Evolutionary conservation across 1,140 invertebrate genomes (phyloP).

Genomic region (Tetraneura akinire): DNA sequence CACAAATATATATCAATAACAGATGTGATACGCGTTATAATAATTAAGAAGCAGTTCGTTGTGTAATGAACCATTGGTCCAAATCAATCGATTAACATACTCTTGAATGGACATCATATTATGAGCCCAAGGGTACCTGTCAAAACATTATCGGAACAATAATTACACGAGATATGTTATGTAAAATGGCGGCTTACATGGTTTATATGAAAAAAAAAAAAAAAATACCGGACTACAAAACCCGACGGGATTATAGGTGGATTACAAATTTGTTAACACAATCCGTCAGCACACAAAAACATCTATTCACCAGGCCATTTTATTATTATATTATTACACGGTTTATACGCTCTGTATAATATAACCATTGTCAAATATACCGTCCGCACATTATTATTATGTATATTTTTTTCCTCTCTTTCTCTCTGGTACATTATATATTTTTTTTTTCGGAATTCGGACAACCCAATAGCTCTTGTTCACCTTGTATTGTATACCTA

Average conservation of each 20-base stretch:
- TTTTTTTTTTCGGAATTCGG: slow-evolving; percentile 42
- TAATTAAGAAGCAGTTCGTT: background rate
- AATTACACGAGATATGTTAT: slow-evolving; percentile 48
- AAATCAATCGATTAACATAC: slow-evolving; percentile 41
- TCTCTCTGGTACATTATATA: slow-evolving; percentile 25
- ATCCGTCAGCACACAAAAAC: slow-evolving; percentile 46
- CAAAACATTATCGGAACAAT: slow-evolving; percentile 46
- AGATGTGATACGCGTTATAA: slow-evolving; percentile 1
- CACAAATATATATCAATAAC: background rate
- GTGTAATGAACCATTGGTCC: slow-evolving; percentile 23
- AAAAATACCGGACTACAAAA: slow-evolving; percentile 40
- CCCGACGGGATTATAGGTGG: slow-evolving; percentile 43
- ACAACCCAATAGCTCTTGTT: slow-evolving; percentile 35
- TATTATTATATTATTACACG: slow-evolving; percentile 49
- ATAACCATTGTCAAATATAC: slow-evolving; percentile 41
- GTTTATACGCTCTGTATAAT: slow-evolving; percentile 14
- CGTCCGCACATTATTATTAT: slow-evolving; percentile 49
- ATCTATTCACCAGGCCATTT: slow-evolving; percentile 41
- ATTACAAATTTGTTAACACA: slow-evolving; percentile 52
- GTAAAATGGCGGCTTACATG: slow-evolving; percentile 50
- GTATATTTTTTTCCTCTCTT: slow-evolving; percentile 39
- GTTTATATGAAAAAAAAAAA: slow-evolving; percentile 37
- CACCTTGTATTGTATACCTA: slow-evolving; percentile 16
- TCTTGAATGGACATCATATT: slow-evolving; percentile 11
- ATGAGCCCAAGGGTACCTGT: slow-evolving; percentile 38